Base-by-base conservation (phyloP, 2,888 invertebrate genomes). In the Drosophila anomalata region DNA sequence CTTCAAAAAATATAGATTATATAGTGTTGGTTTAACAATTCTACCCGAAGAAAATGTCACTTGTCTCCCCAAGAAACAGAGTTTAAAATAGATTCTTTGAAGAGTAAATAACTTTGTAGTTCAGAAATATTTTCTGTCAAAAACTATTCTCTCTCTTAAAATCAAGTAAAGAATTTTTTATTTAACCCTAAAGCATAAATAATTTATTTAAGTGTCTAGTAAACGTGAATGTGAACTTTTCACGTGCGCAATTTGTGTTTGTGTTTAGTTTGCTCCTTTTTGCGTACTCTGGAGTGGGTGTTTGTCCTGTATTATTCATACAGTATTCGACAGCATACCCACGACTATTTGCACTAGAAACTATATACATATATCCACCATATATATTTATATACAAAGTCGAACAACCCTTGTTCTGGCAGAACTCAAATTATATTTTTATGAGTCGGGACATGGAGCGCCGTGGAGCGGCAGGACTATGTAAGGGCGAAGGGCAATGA, bases 371-470 rank as follows among this genome's bases (percentile, higher is more conserved):
- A 29, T 46, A 29, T 46, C 14, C 12, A 8, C 22, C 47, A 31
- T 17, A 29, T 47, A 26, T 20, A 20, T 42, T 9, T 20, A 17
- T 17, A 42, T 42, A 42, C 17, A 20, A 9, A 36, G 46, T 60
- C 60, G 39, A 50, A 50, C 70, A 36, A 51, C 73, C 57, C 73
- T 46, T 66, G 55, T 57, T 33, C 50, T 29, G 53, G 58, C n/a
- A 46, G 67, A 71, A 65, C 65, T 79, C 61, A 76, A 87, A 74
- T 79, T 81, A 73, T 78, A 82, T 82, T 87, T 85, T 84, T 83
- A 84, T 70, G 79, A 61, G 67, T 68, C 44, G 66, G 59, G 59
- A 57, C 50, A 53, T 52, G 58, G 46, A 14, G 61, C 47, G 44
- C 9, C 47, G 44, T 7, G 48, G 17, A 17, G 17, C 17, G 17